These are phyloP conservation scores for Panurus biarmicus DNA, from an alignment of 2,113 vertebrate genomes.

Conservation along the genomic window DNA sequence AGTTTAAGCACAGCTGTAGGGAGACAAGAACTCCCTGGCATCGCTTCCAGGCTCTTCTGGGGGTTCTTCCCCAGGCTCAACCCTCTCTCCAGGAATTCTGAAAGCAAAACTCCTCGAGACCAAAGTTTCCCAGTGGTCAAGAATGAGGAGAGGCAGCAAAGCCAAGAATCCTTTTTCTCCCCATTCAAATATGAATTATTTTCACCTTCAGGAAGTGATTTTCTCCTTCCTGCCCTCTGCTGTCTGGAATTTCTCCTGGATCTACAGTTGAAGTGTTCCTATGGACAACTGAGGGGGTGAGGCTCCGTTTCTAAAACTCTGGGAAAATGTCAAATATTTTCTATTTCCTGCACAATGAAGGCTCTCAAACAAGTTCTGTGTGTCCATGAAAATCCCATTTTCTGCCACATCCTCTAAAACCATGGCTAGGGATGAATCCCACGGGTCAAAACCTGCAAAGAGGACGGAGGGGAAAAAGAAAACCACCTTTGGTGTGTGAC, in stretches of 20 bases:
- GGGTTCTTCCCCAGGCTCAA: background rate
- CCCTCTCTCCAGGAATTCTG: background rate
- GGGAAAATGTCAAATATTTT: accelerated
- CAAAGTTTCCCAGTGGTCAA: background rate
- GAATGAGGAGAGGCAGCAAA: background rate
- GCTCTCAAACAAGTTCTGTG: background rate
- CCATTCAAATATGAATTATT: background rate
- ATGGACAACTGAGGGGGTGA: background rate
- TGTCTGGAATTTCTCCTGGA: background rate
- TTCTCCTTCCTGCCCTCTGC: background rate
- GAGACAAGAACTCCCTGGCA: background rate
- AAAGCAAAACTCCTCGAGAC: background rate
- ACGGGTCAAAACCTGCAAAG: background rate
- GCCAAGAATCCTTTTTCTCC: background rate
- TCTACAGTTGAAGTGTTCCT: accelerated
- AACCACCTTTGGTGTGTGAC: accelerated
- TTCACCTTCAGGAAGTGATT: background rate
- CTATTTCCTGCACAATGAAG: accelerated
- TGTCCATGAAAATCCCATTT: background rate
- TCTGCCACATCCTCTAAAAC: background rate
- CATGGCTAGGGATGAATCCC: background rate
- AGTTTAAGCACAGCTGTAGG: background rate
- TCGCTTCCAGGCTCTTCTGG: too few species aligned
- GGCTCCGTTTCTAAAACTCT: background rate
- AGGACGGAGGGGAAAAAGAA: accelerated